Conservation (phyloP, 2,113 vertebrate genomes). For the Aphelocoma coerulescens region DNA sequence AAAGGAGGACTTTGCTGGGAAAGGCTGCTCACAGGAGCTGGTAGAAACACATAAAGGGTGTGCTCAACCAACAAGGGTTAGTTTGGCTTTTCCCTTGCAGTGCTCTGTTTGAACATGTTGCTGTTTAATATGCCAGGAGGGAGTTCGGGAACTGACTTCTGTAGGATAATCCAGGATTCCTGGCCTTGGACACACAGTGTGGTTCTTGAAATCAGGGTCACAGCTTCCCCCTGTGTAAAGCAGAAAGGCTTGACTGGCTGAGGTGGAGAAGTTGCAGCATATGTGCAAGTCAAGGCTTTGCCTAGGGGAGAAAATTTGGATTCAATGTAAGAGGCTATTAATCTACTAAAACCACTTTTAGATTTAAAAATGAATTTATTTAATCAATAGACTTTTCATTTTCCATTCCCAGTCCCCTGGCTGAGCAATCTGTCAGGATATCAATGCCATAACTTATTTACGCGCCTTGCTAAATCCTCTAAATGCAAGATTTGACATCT, state of each 20-base stretch:
- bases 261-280: not conserved
- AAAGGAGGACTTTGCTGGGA: not conserved
- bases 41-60: not conserved
- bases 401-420: not conserved
- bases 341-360: not conserved
- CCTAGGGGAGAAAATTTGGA: not conserved
- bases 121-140: not conserved
- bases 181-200: not conserved
- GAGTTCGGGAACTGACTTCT: slow-evolving; percentile 5
- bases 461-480: not conserved
- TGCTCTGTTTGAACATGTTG: not conserved
- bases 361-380: not conserved
- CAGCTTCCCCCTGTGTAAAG: not conserved
- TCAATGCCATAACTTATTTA: not conserved
- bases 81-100: not conserved
- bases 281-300: not conserved
- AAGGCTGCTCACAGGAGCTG: not conserved
- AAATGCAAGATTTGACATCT: not conserved
- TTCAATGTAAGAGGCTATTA: not conserved
- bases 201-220: not conserved
- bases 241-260: not conserved
- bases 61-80: not conserved
- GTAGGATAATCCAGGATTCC: not conserved
- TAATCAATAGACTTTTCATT: not conserved
- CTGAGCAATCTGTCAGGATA: not conserved